These are phyloP conservation scores for Pseudopleuronectes americanus DNA, from an alignment of 2,797 vertebrate species.

Conservation along the genomic window DNA sequence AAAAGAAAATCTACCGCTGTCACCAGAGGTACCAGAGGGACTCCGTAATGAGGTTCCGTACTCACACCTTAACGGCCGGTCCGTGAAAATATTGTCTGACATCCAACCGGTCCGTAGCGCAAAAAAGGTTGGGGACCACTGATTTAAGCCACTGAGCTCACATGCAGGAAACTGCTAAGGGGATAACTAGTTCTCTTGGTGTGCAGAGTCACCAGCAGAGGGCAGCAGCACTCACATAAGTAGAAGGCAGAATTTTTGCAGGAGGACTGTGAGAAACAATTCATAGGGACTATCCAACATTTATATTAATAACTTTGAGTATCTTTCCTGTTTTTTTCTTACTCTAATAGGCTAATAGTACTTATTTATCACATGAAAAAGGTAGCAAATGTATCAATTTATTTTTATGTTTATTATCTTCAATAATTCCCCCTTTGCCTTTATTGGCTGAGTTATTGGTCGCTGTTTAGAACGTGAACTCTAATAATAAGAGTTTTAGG, in stretches of 20 bases:
- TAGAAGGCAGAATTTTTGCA: slow-evolving; percentile 1
- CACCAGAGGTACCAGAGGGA: too few relatives aligned
- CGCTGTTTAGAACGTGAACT: background rate
- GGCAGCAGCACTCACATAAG: slow-evolving; percentile 35
- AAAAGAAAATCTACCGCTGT: too few relatives aligned
- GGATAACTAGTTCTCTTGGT: background rate
- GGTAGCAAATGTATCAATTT: background rate
- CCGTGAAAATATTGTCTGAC: too few relatives aligned
- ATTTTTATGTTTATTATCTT: background rate
- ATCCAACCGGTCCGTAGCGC: too few relatives aligned
- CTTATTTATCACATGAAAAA: background rate
- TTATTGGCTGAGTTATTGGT: background rate
- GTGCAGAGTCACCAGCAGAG: slow-evolving; percentile 56
- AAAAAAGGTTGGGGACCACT: too few relatives aligned
- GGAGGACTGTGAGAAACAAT: background rate
- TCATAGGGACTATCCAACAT: background rate
- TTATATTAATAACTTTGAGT: background rate
- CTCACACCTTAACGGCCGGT: too few relatives aligned
- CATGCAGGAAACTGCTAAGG: background rate
- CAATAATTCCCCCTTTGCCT: background rate
- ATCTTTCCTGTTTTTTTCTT: background rate
- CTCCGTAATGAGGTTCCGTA: too few relatives aligned
- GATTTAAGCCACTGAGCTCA: background rate
- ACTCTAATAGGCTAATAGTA: background rate
- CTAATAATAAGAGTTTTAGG: background rate